Conservation (phyloP, 2,888 invertebrate species). For the Microctonus aethiopoides region DNA sequence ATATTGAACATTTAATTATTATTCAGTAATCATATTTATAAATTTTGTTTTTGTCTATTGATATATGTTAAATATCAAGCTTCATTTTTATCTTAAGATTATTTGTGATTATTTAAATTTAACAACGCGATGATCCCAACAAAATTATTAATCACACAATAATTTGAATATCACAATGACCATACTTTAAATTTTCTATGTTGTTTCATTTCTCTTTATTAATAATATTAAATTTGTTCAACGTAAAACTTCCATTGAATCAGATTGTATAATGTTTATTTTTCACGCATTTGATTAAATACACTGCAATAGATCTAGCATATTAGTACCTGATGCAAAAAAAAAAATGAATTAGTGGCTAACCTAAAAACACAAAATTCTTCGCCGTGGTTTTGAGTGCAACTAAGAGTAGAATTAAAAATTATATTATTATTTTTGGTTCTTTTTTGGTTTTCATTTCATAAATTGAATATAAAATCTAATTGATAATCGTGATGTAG, state of each 20-base stretch:
- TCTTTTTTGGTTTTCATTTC: neutral
- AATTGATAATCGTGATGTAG: neutral
- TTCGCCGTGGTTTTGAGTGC: conserved; percentile 15
- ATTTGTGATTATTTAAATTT: too few relatives aligned
- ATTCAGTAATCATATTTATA: too few relatives aligned
- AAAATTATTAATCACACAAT: too few relatives aligned
- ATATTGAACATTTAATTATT: too few relatives aligned
- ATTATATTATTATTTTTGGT: neutral
- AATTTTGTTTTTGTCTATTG: too few relatives aligned
- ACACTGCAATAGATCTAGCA: conserved; percentile 21
- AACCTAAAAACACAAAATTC: conserved; percentile 13
- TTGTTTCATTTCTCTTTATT: neutral
- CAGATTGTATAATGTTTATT: neutral
- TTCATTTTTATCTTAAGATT: too few relatives aligned
- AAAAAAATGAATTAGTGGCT: conserved; percentile 5
- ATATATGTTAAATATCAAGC: too few relatives aligned
- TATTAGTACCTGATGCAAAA: conserved; percentile 25
- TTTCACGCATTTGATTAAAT: conserved; percentile 1
- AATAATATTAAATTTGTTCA: neutral
- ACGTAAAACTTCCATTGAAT: conserved; percentile 19
- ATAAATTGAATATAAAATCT: neutral
- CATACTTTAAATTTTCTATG: too few relatives aligned
- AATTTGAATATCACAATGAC: too few relatives aligned
- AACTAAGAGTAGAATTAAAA: neutral
- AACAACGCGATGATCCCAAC: too few relatives aligned